Percentiles rank a stretch among this genome's conserved stretches.
Evolutionary conservation across 1,140 invertebrate genomes (phyloP).

Genomic region (Hylaeus volcanicus): DNA sequence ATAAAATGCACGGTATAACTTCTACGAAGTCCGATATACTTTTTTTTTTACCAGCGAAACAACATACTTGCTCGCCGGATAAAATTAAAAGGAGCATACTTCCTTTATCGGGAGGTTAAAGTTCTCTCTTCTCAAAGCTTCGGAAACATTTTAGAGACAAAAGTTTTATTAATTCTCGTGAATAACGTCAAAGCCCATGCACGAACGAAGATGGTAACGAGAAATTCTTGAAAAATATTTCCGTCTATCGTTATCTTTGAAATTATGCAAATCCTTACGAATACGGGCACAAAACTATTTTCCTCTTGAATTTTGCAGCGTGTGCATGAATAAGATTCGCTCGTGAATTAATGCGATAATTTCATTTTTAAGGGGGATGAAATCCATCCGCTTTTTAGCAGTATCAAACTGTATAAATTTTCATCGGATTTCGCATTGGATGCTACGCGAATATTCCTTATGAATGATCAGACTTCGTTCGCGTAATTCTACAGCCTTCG

Average conservation of each 20-base stretch:
- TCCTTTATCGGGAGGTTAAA: background rate
- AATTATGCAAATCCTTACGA: background rate
- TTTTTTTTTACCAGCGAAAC: background rate
- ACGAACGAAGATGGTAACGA: background rate
- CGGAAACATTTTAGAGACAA: background rate
- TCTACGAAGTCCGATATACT: background rate
- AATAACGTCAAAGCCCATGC: background rate
- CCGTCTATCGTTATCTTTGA: background rate
- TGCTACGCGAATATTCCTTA: no score
- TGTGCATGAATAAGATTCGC: background rate
- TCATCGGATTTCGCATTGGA: background rate
- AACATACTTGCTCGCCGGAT: background rate
- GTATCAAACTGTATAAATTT: background rate
- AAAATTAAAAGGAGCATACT: background rate
- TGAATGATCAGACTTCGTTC: no score
- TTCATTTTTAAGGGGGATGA: background rate
- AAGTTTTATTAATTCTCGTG: conserved; percentile 4
- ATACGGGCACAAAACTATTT: background rate
- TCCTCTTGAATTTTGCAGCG: background rate
- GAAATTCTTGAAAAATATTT: conserved; percentile 19
- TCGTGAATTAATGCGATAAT: conserved; percentile 2
- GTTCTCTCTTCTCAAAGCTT: background rate
- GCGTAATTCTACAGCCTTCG: no score
- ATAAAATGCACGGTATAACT: background rate
- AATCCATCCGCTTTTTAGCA: background rate